These are phyloP conservation scores for Toxotes lorentzi DNA, from an alignment of 2,797 vertebrate genomes.

Conservation along the genomic window DNA sequence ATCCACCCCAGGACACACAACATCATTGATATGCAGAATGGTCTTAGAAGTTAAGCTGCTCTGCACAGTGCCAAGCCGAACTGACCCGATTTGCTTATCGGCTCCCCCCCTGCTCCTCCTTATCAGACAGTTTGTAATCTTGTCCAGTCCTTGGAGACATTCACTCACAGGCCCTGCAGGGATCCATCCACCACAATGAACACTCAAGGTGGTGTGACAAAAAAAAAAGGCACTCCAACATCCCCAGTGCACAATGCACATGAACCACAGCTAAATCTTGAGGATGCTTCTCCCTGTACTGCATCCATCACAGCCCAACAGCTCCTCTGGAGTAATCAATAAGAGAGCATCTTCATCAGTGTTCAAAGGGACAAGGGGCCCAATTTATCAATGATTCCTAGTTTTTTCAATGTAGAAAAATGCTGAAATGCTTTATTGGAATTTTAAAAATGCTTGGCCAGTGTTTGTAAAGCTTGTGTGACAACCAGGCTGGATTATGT, in stretches of 20 bases:
- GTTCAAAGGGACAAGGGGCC: slow-evolving; percentile 41
- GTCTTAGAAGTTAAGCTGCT: slow-evolving; percentile 53
- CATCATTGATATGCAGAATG: slow-evolving; percentile 77
- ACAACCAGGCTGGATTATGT: slow-evolving; percentile 11
- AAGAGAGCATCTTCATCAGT: slow-evolving; percentile 65
- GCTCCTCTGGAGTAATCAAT: slow-evolving; percentile 62
- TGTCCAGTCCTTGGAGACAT: slow-evolving; percentile 68
- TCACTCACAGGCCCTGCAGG: slow-evolving; percentile 65
- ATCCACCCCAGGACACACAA: slow-evolving; percentile 60
- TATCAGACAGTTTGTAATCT: slow-evolving; percentile 82
- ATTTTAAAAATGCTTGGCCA: not conserved
- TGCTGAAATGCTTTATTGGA: slow-evolving; percentile 8
- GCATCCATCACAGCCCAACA: slow-evolving; percentile 66
- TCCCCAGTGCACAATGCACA: slow-evolving; percentile 57
- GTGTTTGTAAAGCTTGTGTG: slow-evolving; percentile 24
- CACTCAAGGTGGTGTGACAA: slow-evolving; percentile 56
- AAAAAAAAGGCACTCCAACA: slow-evolving; percentile 59
- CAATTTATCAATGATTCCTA: slow-evolving; percentile 49
- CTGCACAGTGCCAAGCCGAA: slow-evolving; percentile 45
- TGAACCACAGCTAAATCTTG: slow-evolving; percentile 55
- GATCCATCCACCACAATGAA: slow-evolving; percentile 64
- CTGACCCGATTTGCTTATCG: slow-evolving; percentile 81
- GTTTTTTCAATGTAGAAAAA: slow-evolving; percentile 29
- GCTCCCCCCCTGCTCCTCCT: slow-evolving; percentile 60
- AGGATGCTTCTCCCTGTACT: slow-evolving; percentile 44